These are phyloP conservation scores for Chromobotia macracanthus DNA, from an alignment of 2,797 vertebrate genomes.

Conservation along the genomic window DNA sequence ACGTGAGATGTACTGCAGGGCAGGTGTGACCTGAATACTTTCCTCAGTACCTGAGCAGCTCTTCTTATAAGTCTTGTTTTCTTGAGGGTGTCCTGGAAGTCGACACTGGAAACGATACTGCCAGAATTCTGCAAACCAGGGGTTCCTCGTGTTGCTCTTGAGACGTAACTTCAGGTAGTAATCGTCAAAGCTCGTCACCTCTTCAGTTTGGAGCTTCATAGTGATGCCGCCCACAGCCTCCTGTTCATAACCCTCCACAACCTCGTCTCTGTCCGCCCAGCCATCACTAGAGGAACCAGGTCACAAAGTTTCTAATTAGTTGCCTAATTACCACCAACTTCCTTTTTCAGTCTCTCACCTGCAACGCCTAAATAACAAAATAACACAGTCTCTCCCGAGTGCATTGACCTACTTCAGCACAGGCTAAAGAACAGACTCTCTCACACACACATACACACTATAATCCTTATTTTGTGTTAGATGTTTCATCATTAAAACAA, in stretches of 20 bases:
- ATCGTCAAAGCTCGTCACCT: slow-evolving; percentile 91
- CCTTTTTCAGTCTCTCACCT: slow-evolving; percentile 15
- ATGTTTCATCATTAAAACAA: slow-evolving; percentile 15
- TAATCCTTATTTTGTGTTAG: slow-evolving; percentile 20
- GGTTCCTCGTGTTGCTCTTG: slow-evolving; percentile 91
- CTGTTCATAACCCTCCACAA: slow-evolving; percentile 93
- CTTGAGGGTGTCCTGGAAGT: slow-evolving; percentile 87
- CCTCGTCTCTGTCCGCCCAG: slow-evolving; percentile 98
- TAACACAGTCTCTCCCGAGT: slow-evolving; percentile 20
- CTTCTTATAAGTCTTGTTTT: slow-evolving; percentile 87
- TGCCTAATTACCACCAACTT: slow-evolving; percentile 36
- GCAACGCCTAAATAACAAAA: slow-evolving; percentile 20
- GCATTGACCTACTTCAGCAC: slow-evolving; percentile 52
- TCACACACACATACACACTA: neutral
- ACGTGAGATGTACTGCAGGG: no score
- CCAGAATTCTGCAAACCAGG: slow-evolving; percentile 99
- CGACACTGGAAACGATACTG: slow-evolving; percentile 97
- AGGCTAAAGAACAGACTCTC: slow-evolving; percentile 27
- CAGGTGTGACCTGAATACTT: neutral
- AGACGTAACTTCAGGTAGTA: slow-evolving; percentile 92
- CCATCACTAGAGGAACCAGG: slow-evolving; percentile 81
- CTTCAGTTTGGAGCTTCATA: slow-evolving; percentile 92
- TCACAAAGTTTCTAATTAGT: slow-evolving; percentile 44
- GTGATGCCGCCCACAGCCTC: slow-evolving; percentile 96
- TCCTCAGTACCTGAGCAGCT: slow-evolving; percentile 89